A percentile compares a stretch with the other conserved stretches of the same genome.
These are phyloP conservation scores for Hypanus sabinus DNA, from an alignment of 2,113 vertebrate genomes.

Conservation along the genomic window DNA sequence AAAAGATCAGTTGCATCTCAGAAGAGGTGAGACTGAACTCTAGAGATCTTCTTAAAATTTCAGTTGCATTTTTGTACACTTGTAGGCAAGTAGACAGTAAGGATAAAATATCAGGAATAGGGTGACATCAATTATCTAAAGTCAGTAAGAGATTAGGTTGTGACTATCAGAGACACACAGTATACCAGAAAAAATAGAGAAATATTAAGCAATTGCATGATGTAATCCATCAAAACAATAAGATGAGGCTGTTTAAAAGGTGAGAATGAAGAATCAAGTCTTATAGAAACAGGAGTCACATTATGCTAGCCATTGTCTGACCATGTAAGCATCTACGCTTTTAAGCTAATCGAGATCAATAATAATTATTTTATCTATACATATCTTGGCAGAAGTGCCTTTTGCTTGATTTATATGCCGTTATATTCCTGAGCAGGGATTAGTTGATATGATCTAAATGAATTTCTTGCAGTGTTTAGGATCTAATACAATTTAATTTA, in stretches of 20 bases:
- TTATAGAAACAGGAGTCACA: constrained; percentile 41
- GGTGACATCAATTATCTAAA: not conserved
- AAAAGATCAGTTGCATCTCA: constrained; percentile 43
- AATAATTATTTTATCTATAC: constrained; percentile 19
- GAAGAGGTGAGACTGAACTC: constrained; percentile 13
- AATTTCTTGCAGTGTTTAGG: not conserved
- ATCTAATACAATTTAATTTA: not conserved
- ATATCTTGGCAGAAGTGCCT: not conserved
- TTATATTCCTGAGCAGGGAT: not conserved
- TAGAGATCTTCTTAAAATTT: not conserved
- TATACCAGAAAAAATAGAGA: constrained; percentile 1
- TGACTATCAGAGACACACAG: constrained; percentile 31
- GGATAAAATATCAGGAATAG: constrained; percentile 16
- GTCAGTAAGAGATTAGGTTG: not conserved
- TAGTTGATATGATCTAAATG: not conserved
- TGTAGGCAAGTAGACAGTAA: constrained; percentile 20
- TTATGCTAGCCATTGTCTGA: constrained; percentile 21
- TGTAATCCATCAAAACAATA: constrained; percentile 42
- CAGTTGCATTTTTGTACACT: not conserved
- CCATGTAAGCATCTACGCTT: not conserved
- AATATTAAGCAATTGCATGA: constrained; percentile 33
- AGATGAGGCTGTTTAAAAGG: constrained; percentile 38
- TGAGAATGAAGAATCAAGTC: constrained; percentile 49
- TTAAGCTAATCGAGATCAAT: constrained; percentile 10
- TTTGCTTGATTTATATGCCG: not conserved